phyloP scores from a whole-genome alignment of 1,140 invertebrate genomes.

The Acromyrmex echinatior region DNA sequence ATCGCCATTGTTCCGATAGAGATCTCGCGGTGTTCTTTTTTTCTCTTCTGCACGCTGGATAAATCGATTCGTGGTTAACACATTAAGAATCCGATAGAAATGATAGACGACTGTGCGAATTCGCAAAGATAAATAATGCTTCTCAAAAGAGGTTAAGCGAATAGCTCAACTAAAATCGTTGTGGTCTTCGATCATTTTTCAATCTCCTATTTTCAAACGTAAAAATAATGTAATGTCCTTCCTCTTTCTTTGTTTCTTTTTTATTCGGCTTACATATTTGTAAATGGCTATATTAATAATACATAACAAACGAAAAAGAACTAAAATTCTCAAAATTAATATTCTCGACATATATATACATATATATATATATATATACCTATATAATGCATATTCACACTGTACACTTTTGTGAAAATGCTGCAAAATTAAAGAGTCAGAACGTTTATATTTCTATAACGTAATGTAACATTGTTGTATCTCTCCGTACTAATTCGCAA shows the following conservation, averaged over 20 bases:
- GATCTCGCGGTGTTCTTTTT: constrained; percentile 11
- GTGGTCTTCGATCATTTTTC: neutral
- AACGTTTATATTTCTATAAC: constrained; percentile 18
- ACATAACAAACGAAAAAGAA: no score
- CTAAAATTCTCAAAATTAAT: constrained; percentile 11
- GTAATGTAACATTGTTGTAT: constrained; percentile 18
- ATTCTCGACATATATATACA: neutral
- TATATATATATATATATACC: neutral
- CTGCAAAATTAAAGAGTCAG: constrained; percentile 11
- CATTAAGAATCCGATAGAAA: constrained; percentile 29
- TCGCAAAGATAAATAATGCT: neutral
- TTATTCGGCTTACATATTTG: neutral
- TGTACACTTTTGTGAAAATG: constrained; percentile 23
- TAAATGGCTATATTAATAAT: neutral
- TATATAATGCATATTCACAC: neutral
- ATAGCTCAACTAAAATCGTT: neutral
- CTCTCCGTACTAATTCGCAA: constrained; percentile 25
- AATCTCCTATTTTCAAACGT: neutral
- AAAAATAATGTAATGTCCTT: neutral
- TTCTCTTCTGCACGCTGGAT: neutral
- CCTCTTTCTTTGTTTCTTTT: neutral
- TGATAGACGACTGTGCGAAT: neutral
- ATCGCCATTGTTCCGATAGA: constrained; percentile 33
- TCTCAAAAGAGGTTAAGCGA: neutral
- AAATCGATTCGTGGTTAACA: constrained; percentile 30